Conservation (phyloP, 2,888 invertebrate genomes). For the Mimumesa dahlbomi region DNA sequence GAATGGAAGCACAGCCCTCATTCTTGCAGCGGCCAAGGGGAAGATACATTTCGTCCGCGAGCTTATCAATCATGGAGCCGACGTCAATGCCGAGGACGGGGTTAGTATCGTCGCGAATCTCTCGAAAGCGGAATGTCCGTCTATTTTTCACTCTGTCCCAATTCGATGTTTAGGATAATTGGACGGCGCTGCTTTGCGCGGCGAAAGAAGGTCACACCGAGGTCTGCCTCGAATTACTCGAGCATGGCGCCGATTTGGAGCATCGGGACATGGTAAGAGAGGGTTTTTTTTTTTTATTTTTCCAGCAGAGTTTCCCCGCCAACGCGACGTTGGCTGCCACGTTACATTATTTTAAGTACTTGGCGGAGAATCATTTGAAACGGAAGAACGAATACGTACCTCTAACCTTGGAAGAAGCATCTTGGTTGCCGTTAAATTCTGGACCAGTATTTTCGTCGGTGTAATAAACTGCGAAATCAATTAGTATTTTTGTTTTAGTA, state of each 20-base stretch:
- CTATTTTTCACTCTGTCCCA: not conserved
- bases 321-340: no score
- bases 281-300: not conserved
- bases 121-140: no score
- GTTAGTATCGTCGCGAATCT: constrained; percentile 76
- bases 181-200: constrained; percentile 95
- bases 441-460: no score
- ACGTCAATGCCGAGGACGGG: constrained; percentile 93
- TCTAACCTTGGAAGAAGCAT: no score
- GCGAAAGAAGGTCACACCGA: constrained; percentile 93
- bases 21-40: constrained; percentile 94
- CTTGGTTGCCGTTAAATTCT: no score
- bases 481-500: no score
- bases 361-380: no score
- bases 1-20: constrained; percentile 97
- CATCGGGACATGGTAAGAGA: constrained; percentile 90
- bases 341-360: no score
- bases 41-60: constrained; percentile 91
- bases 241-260: constrained; percentile 92
- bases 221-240: constrained; percentile 90
- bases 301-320: not conserved
- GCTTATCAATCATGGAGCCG: constrained; percentile 94
- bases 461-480: no score
- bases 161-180: constrained; percentile 86
- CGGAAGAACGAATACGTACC: no score